Conservation (phyloP, 1,140 invertebrate genomes). For the Orius laevigatus region DNA sequence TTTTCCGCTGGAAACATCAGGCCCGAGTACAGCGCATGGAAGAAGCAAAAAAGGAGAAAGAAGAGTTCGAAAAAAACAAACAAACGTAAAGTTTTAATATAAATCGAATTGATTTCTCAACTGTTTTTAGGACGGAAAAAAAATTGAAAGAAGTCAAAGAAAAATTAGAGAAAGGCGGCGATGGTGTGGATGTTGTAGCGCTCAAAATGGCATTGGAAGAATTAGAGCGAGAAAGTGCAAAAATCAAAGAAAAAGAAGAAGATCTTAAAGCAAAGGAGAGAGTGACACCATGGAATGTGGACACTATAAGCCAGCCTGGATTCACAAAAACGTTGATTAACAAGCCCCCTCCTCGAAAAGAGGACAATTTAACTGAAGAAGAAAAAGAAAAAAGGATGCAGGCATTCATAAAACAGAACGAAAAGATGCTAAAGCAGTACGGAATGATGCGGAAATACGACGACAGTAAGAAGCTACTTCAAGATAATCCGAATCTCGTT, state of each 20-base stretch:
- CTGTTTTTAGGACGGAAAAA: conserved; percentile 15
- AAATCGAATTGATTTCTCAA: conserved; percentile 6
- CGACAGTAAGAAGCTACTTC: conserved; percentile 73
- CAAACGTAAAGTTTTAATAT: conserved; percentile 32
- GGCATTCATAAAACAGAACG: conserved; percentile 82
- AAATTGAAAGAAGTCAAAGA: conserved; percentile 15
- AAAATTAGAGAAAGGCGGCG: conserved; percentile 13
- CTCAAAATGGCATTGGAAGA: conserved; percentile 4
- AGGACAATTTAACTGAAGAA: conserved; percentile 65
- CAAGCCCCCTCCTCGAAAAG: conserved; percentile 37
- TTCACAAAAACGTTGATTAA: conserved; percentile 97
- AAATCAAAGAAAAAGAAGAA: conserved; percentile 53
- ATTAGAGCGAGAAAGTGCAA: conserved; percentile 25
- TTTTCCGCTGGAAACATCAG: conserved; percentile 95
- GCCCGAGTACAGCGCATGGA: conserved; percentile 92
- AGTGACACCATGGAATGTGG: conserved; percentile 92
- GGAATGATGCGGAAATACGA: conserved; percentile 87
- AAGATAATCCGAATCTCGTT: conserved; percentile 52
- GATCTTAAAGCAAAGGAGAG: conserved; percentile 85
- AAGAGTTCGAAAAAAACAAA: conserved; percentile 43
- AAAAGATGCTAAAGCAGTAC: conserved; percentile 78
- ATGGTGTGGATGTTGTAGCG: conserved; percentile 33
- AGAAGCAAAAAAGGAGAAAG: conserved; percentile 57
- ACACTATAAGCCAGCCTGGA: conserved; percentile 95
- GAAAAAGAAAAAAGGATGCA: conserved; percentile 70